Evolutionary conservation across 2,113 vertebrate genomes (phyloP), one percentile per base, ranked within the genome.

Genomic region (Lycocorax pyrrhopterus): DNA sequence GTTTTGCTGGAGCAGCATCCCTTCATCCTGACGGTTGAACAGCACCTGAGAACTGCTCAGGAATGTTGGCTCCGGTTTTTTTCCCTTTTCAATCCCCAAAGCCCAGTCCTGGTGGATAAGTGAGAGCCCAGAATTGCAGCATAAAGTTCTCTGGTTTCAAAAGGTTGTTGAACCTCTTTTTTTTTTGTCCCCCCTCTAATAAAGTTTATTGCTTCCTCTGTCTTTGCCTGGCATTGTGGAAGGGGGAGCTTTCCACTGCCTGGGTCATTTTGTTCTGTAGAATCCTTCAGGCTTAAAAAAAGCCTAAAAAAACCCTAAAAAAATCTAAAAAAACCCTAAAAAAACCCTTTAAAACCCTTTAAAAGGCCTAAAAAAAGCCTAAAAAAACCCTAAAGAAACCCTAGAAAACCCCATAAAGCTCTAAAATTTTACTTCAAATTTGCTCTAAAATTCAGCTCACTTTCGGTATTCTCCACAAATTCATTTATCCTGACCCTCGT

Each of bases 171-270:
- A 59, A 53, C 27, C 80, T 30, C 39, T 90, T 81, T 92, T 79
- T 56, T 55, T 55, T n/a, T 6, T n/a, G n/a, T 7, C 4, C 9
- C 13, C 18, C 17, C 78, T 64, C 39, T 41, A 75, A 37, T 97
- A 96, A 98, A 97, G 20, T 64, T 97, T 93, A 97, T 92, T 96
- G 96, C 94, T 97, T 96, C 95, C 96, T 94, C 32, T 64, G 5
- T 47, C 13, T 84, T 63, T 76, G 21, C 85, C 71, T 94, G 76
- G 26, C 35, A 29, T 16, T 46, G 12, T 4, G 77, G 84, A 72
- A 44, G 41, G 58, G n/a, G 29, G 41, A 52, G 39, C 12, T 79
- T 88, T 44, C 52, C 69, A 10, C 58, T 23, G 77, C 13, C n/a
- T 72, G 85, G 66, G 33, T 43, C 26, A 80, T 39, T 44, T 17